These are phyloP conservation scores for Carposina sasakii DNA, from an alignment of 1,140 invertebrate genomes.

Conservation along the genomic window DNA sequence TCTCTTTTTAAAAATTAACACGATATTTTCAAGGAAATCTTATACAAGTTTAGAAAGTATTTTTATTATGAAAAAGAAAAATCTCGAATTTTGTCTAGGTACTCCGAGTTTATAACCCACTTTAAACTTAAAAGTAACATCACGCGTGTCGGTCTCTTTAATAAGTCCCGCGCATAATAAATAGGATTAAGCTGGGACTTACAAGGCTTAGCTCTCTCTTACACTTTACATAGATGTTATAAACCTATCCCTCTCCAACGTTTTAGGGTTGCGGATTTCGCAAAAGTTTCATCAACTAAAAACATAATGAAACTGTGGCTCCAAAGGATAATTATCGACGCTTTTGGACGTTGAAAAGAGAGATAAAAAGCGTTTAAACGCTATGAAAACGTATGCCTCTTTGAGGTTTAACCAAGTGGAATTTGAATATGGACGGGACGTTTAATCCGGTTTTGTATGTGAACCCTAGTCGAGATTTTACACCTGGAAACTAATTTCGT, in stretches of 20 bases:
- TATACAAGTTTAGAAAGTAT: no score
- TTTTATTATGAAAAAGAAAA: no score
- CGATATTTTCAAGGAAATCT: no score
- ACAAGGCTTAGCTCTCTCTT: neutral
- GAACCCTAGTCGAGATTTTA: no score
- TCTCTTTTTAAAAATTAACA: no score
- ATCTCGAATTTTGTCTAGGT: no score
- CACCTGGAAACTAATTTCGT: no score
- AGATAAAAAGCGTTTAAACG: constrained; percentile 55
- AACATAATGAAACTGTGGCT: constrained; percentile 63
- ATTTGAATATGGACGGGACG: constrained; percentile 24
- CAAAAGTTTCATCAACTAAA: constrained; percentile 40
- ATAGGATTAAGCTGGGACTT: constrained; percentile 48
- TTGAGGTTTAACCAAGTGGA: constrained; percentile 35
- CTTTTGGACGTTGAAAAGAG: no score
- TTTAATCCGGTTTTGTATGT: no score
- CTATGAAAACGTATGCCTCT: constrained; percentile 58
- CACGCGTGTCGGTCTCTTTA: constrained; percentile 62
- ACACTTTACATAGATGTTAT: neutral
- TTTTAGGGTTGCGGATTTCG: constrained; percentile 47
- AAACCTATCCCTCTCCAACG: constrained; percentile 1
- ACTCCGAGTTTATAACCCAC: no score
- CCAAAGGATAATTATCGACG: constrained; percentile 57
- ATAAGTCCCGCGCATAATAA: constrained; percentile 63
- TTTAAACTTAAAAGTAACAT: constrained; percentile 50